Evolutionary conservation across 2,888 invertebrate species (phyloP), one percentile per base, ranked within the genome.

Genomic region (Coenonympha glycerion): DNA sequence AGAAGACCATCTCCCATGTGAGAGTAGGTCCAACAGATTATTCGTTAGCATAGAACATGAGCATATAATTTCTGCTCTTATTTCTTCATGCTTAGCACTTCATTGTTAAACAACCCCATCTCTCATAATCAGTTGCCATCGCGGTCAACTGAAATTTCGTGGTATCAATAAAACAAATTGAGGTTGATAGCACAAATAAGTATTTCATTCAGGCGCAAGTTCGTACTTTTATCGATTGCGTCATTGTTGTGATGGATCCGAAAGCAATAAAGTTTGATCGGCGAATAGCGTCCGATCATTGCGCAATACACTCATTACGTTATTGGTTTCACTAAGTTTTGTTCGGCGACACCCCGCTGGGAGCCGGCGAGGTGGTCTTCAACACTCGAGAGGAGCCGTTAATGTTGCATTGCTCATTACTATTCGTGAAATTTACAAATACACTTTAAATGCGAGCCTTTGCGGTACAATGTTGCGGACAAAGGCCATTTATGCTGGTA

Each of bases 291-390:
- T 56, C 53, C 48, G 60, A 65, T 63, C 60, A 68, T 84, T 83
- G 79, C 77, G 83, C 76, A 83, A 83, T 79, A 78, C 69, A 68
- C 75, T 83, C 83, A 85, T 85, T 83, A 81, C 76, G 71, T 76
- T 82, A 83, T 84, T 81, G 82, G 82, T 83, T 84, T 82, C 82
- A 75, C 74, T 65, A 63, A 72, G 76, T 79, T 78, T 73, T 72
- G 76, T 76, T 68, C 70, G 73, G 61, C 63, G 78, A 67, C 73
- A 56, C 68, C 85, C 83, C 74, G 77, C 76, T 72, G 80, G 16
- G 73, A 55, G 54, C 49, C 59, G 58, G 61, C 56, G 60, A 59
- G 63, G 65, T 62, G 66, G 63, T 63, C 64, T 56, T 61, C 63
- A 59, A 61, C 61, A 62, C 64, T 58, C 46, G 39, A 49, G 45